Conservation (phyloP, 2,888 invertebrate species). For the Tanytarsus gracilentus region DNA sequence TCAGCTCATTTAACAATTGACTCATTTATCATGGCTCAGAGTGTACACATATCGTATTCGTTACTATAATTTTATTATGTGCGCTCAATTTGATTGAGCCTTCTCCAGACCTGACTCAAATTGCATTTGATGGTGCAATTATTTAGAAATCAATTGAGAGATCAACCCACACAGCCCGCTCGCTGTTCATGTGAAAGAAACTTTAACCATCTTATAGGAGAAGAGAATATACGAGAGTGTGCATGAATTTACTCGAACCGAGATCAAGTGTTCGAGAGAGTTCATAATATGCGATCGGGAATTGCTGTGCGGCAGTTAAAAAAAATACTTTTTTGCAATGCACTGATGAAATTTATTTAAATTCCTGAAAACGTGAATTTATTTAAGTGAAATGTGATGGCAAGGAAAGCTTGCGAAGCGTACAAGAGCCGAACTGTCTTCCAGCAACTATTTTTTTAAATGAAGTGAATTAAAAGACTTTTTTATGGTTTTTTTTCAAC, state of each 20-base stretch:
- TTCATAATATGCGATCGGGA: too few species aligned
- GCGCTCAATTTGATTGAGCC: not conserved
- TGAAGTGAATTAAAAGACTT: constrained; percentile 28
- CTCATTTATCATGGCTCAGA: too few species aligned
- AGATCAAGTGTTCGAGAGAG: too few species aligned
- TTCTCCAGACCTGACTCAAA: not conserved
- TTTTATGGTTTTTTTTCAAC: constrained; percentile 29
- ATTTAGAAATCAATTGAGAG: not conserved
- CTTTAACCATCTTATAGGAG: not conserved
- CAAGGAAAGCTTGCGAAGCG: constrained; percentile 1
- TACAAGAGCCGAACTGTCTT: not conserved
- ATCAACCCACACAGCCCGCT: not conserved
- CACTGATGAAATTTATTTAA: constrained; percentile 8
- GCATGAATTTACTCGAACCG: too few species aligned
- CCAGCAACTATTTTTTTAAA: constrained; percentile 9
- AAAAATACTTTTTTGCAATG: too few species aligned
- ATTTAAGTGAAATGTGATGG: not conserved
- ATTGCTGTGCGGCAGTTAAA: too few species aligned
- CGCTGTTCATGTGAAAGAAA: not conserved
- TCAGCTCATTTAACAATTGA: too few species aligned
- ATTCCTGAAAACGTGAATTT: not conserved
- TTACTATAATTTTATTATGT: not conserved
- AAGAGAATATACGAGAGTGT: too few species aligned
- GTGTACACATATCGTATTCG: not conserved
- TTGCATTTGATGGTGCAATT: not conserved